Evolutionary conservation across 2,888 invertebrate genomes (phyloP).

Genomic region (Anaspis maculata): DNA sequence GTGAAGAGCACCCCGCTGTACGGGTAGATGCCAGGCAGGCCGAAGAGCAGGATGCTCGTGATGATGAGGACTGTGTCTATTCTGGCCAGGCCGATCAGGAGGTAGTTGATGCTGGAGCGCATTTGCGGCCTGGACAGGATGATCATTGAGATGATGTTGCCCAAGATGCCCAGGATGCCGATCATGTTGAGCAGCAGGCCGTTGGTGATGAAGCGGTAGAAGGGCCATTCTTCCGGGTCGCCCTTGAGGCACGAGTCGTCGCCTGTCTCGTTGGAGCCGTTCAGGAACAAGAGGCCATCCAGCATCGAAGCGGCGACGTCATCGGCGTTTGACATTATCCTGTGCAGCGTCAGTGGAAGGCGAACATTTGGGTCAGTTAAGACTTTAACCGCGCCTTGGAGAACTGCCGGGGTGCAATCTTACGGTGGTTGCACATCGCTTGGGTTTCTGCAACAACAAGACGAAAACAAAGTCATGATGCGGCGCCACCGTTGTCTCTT

Average conservation of each 20-base stretch:
- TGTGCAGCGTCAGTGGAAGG: too few species aligned
- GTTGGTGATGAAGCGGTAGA: slow-evolving; percentile 73
- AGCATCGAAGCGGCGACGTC: too few species aligned
- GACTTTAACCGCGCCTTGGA: background rate
- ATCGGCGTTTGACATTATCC: too few species aligned
- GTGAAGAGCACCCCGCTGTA: slow-evolving; percentile 69
- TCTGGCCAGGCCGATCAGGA: slow-evolving; percentile 85
- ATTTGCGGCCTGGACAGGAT: slow-evolving; percentile 89
- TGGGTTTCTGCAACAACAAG: too few species aligned
- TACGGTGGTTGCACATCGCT: too few species aligned
- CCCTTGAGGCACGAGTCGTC: slow-evolving; percentile 29
- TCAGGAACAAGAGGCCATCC: slow-evolving; percentile 4
- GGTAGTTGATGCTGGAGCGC: slow-evolving; percentile 92
- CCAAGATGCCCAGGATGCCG: slow-evolving; percentile 76
- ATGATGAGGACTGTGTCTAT: slow-evolving; percentile 88
- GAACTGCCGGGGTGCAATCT: background rate
- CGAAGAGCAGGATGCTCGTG: slow-evolving; percentile 79
- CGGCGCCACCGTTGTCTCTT: background rate
- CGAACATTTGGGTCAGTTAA: too few species aligned
- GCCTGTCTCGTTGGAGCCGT: slow-evolving; percentile 5
- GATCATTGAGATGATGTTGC: slow-evolving; percentile 84
- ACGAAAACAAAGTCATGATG: too few species aligned
- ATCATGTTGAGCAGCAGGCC: slow-evolving; percentile 74
- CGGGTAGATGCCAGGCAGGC: slow-evolving; percentile 76
- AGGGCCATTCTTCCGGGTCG: slow-evolving; percentile 31